Evolutionary conservation across 2,888 invertebrate species (phyloP), one percentile per base, ranked within the genome.

Genomic region (Campopleginae sp.): DNA sequence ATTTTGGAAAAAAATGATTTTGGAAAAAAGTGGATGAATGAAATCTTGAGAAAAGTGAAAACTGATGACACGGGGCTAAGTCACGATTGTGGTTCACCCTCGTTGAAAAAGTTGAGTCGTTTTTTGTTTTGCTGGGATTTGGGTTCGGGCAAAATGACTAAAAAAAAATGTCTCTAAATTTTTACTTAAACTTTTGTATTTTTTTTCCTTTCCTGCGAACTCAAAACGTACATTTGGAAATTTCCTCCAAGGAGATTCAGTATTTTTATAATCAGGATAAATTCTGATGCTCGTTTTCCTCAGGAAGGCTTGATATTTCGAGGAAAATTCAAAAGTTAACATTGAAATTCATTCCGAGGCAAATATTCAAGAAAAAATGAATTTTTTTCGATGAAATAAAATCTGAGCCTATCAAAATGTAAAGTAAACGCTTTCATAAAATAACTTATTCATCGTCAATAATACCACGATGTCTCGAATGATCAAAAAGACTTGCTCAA

Each of bases 401-500:
- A 51, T 51, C 19, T 19, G 8, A 8, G 51, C 19, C 19, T 51
- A n/a, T n/a, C n/a, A n/a, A n/a, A n/a, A n/a, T n/a, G n/a, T n/a
- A n/a, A n/a, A n/a, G n/a, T n/a, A n/a, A n/a, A n/a, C n/a, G n/a
- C n/a, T n/a, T n/a, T n/a, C n/a, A n/a, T 42, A 54, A 38, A n/a
- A 8, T 10, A 23, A 66, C 2, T 65, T 65, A 65, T 19, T 33
- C 42, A 58, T 14, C 14, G 19, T 10, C 8, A 33, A 42, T 42
- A 3, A 33, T 42, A 51, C 33, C 33, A 58, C 76, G 58, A 31
- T 70, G 71, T 87, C 77, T 83, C 82, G 83, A 86, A 78, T 81
- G 61, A 63, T 85, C 86, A 86, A 83, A 84, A 82, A 86, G 84
- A 84, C 87, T 87, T 84, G 70, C 70, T 8, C 72, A 71, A 84